phyloP scores from a whole-genome alignment of 1,140 invertebrate species.

The Muscidifurax raptorellus region DNA sequence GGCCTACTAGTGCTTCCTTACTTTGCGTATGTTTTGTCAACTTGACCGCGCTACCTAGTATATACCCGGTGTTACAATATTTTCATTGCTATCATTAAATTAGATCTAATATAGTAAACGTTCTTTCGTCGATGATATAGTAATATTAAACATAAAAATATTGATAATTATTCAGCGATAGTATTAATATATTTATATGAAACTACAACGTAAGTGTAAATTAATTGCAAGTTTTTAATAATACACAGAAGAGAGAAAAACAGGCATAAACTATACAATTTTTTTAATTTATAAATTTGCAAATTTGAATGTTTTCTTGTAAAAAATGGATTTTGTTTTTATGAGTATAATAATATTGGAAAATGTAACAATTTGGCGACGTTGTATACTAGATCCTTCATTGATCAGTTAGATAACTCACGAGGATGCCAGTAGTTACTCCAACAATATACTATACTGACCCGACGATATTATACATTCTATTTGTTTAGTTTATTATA shows the following conservation, averaged over 20 bases:
- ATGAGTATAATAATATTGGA: slow-evolving; percentile 42
- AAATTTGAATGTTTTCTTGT: background rate
- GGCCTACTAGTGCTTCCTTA: slow-evolving; percentile 56
- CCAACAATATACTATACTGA: background rate
- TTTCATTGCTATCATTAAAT: slow-evolving; percentile 51
- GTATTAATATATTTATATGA: slow-evolving; percentile 57
- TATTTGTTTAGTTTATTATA: background rate
- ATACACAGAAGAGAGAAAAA: slow-evolving; percentile 60
- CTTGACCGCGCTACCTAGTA: slow-evolving; percentile 58
- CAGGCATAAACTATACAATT: slow-evolving; percentile 28
- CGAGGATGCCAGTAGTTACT: background rate
- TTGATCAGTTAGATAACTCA: background rate
- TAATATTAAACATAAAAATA: slow-evolving; percentile 61
- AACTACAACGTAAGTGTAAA: slow-evolving; percentile 38
- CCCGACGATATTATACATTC: background rate
- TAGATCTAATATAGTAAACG: slow-evolving; percentile 65
- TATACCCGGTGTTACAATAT: slow-evolving; percentile 65
- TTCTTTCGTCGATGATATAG: slow-evolving; percentile 61
- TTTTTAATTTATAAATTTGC: background rate
- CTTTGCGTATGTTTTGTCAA: slow-evolving; percentile 46
- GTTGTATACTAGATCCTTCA: background rate
- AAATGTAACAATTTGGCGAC: slow-evolving; percentile 42
- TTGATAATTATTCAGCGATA: slow-evolving; percentile 53
- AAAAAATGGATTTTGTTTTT: slow-evolving; percentile 24
- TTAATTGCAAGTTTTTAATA: slow-evolving; percentile 60